A percentile compares a stretch with the other conserved stretches of the same genome.
These are phyloP conservation scores for Astyanax mexicanus DNA, from an alignment of 2,797 vertebrate genomes.

Conservation along the genomic window DNA sequence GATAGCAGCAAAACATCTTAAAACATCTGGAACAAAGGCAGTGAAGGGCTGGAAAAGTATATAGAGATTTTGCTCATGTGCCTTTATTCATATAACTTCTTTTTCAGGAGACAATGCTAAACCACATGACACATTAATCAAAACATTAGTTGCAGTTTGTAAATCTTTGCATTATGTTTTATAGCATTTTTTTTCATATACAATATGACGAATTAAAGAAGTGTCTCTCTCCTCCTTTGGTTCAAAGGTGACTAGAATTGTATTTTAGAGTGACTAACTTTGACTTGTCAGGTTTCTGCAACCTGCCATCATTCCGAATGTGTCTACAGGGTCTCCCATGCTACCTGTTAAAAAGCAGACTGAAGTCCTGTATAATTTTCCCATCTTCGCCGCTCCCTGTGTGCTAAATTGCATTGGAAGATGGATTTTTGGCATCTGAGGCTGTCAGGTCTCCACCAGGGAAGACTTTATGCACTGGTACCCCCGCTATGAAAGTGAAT, in stretches of 20 bases:
- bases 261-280: slow-evolving; percentile 82
- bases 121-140: too few relatives aligned
- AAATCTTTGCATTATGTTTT: too few relatives aligned
- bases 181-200: too few relatives aligned
- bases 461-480: slow-evolving; percentile 80
- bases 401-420: slow-evolving; percentile 80
- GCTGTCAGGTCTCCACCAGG: slow-evolving; percentile 78
- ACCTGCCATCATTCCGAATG: slow-evolving; percentile 81
- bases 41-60: too few relatives aligned
- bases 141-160: too few relatives aligned
- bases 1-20: too few relatives aligned
- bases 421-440: slow-evolving; percentile 78
- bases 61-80: too few relatives aligned
- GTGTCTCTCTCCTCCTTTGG: slow-evolving; percentile 56
- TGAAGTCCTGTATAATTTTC: slow-evolving; percentile 86
- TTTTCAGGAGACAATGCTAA: too few relatives aligned
- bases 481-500: slow-evolving; percentile 80
- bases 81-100: too few relatives aligned
- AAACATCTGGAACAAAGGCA: too few relatives aligned
- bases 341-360: slow-evolving; percentile 82
- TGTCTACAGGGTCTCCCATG: slow-evolving; percentile 73
- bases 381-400: slow-evolving; percentile 81
- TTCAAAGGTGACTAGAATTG: slow-evolving; percentile 77
- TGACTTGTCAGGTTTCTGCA: slow-evolving; percentile 82
- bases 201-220: slow-evolving; percentile 32